Percentiles rank a stretch among this genome's conserved stretches.
Evolutionary conservation across 2,888 invertebrate genomes (phyloP).

Genomic region (Thymelicus acteon): DNA sequence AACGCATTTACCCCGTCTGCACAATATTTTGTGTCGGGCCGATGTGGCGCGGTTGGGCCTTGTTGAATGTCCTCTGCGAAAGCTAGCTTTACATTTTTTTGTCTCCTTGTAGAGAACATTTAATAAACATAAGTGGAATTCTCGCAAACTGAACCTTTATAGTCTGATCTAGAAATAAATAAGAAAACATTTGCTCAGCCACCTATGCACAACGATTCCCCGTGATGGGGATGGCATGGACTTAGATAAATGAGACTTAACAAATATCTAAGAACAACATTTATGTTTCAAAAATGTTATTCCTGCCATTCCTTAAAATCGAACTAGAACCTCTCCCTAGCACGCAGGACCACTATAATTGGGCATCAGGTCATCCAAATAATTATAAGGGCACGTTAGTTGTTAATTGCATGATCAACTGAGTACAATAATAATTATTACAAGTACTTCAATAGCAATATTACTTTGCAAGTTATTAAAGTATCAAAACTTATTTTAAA

Average conservation of each 20-base stretch:
- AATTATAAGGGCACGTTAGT: too few species aligned
- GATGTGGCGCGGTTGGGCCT: conserved; percentile 69
- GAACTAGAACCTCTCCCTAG: too few species aligned
- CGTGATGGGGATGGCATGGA: not conserved
- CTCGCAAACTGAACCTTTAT: conserved; percentile 47
- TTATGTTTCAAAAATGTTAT: too few species aligned
- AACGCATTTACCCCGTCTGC: conserved; percentile 70
- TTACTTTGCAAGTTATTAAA: too few species aligned
- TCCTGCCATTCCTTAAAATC: too few species aligned
- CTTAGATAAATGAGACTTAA: not conserved
- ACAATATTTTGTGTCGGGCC: conserved; percentile 77
- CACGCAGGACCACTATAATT: too few species aligned
- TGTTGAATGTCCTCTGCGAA: conserved; percentile 59
- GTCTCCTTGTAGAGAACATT: conserved; percentile 59
- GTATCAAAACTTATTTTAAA: too few species aligned
- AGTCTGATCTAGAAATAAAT: not conserved
- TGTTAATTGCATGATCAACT: too few species aligned
- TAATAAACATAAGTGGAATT: conserved; percentile 70
- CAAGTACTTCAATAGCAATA: too few species aligned
- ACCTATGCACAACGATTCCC: not conserved
- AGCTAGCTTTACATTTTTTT: conserved; percentile 67
- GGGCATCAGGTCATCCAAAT: too few species aligned
- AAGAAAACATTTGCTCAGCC: not conserved
- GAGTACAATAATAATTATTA: too few species aligned
- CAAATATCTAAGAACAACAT: too few species aligned